Evolutionary conservation across 2,888 invertebrate species (phyloP), one percentile per base, ranked within the genome.

Genomic region (Tetragnatha montana): DNA sequence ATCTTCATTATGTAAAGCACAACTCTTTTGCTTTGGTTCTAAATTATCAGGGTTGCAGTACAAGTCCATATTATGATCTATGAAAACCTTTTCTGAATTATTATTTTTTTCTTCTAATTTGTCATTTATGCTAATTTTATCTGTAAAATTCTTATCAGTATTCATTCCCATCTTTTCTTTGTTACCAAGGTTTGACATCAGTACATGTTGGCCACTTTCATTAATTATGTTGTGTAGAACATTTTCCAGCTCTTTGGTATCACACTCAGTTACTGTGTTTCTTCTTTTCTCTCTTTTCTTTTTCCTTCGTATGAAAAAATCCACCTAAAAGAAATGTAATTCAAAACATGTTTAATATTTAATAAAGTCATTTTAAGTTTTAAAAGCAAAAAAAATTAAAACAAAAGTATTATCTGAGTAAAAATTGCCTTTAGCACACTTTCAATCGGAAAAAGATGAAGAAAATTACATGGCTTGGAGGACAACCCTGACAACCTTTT

Each of bases 211-310:
- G 50, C 51, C 49, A n/a, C 81, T 70, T 71, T 79, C 79, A 69
- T 76, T 87, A 14, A 87, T 79, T 49, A 87, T 78, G 17, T 90
- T 87, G 2, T 87, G 73, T 6, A 90, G 82, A 8, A 60, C 87
- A 82, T 89, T 81, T 76, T 85, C 82, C 6, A 85, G 47, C 35
- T 90, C 90, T 83, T 91, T 89, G 6, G 75, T 81, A 93, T 96
- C 91, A 17, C 92, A 97, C 94, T 97, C 97, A 92, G 97, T 96
- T 93, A 98, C 96, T 93, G 97, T 97, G 94, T 97, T 98, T 94
- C 97, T 92, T 68, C 93, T 89, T 86, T 92, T 91, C 60, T 91
- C 88, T 79, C 91, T 89, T 82, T 92, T 92, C 82, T 92, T 92
- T 74, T 91, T 92, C 21, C 91, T 81, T 51, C 89, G 79, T n/a